Percentiles rank a stretch among this genome's conserved stretches.
phyloP scores from a whole-genome alignment of 2,797 vertebrate genomes.

The Emys orbicularis region DNA sequence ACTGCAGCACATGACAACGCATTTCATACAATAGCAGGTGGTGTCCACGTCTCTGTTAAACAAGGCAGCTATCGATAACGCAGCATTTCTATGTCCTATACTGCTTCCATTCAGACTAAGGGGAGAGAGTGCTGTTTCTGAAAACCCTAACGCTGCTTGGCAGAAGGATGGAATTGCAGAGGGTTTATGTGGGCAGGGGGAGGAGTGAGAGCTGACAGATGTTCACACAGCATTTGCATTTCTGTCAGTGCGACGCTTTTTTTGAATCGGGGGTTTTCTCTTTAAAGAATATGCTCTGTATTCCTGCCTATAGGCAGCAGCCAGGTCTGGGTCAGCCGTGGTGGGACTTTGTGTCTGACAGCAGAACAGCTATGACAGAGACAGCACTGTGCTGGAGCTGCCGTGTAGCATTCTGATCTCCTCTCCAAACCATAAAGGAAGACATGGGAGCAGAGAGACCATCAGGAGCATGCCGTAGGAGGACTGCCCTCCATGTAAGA shows the following conservation, averaged over 20 bases:
- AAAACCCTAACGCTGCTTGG: background rate
- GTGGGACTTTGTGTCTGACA: background rate
- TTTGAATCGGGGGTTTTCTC: background rate
- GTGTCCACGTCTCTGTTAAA: background rate
- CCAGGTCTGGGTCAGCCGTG: background rate
- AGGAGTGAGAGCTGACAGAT: background rate
- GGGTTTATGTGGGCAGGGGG: background rate
- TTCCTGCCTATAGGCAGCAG: background rate
- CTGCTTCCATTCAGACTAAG: background rate
- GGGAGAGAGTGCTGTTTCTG: background rate
- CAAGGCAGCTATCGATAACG: background rate
- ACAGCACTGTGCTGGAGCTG: background rate
- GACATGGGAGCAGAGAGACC: background rate
- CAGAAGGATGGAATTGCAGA: background rate
- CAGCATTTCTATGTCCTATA: background rate
- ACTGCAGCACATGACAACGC: background rate
- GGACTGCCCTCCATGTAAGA: background rate
- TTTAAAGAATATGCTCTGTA: background rate
- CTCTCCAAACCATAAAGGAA: background rate
- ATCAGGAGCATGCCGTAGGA: background rate
- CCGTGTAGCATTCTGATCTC: background rate
- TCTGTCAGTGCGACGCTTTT: background rate
- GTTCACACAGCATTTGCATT: background rate
- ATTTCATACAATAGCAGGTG: background rate
- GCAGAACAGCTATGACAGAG: background rate